These are phyloP conservation scores for Gonioctena quinquepunctata DNA, from an alignment of 1,140 invertebrate species.

Conservation along the genomic window DNA sequence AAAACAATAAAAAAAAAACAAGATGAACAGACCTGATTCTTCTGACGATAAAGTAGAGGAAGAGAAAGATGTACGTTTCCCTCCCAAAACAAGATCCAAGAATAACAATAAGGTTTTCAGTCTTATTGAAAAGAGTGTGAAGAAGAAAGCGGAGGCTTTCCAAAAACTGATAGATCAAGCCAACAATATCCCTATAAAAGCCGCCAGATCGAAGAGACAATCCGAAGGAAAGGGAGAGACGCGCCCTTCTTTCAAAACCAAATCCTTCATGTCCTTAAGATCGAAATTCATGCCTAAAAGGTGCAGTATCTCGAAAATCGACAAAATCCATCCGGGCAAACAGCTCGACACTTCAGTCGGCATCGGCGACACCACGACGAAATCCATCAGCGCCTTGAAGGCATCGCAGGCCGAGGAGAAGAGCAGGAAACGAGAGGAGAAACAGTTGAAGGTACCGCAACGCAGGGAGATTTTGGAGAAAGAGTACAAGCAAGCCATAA, in stretches of 20 bases:
- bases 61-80: not conserved
- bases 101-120: conserved; percentile 53
- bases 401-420: conserved; percentile 27
- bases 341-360: not conserved
- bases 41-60: conserved; percentile 15
- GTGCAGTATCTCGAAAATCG: conserved; percentile 24
- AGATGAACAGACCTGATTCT: not conserved
- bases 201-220: not conserved
- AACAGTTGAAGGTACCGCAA: conserved; percentile 61
- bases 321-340: not conserved
- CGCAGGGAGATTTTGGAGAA: conserved; percentile 62
- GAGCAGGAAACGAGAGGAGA: conserved; percentile 61
- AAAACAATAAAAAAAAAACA: not conserved
- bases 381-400: conserved; percentile 14
- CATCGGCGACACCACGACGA: conserved; percentile 15
- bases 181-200: no score
- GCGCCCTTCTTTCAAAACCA: no score
- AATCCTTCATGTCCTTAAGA: conserved; percentile 39
- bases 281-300: conserved; percentile 24
- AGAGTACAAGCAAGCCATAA: conserved; percentile 58
- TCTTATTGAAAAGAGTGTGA: conserved; percentile 63
- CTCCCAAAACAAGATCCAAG: conserved; percentile 10
- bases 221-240: no score
- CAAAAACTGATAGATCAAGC: conserved; percentile 59
- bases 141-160: conserved; percentile 66